A percentile compares a stretch with the other conserved stretches of the same genome.
These are phyloP conservation scores for Dolichotis patagonum DNA, from an alignment of 2,113 vertebrate genomes.

Conservation along the genomic window DNA sequence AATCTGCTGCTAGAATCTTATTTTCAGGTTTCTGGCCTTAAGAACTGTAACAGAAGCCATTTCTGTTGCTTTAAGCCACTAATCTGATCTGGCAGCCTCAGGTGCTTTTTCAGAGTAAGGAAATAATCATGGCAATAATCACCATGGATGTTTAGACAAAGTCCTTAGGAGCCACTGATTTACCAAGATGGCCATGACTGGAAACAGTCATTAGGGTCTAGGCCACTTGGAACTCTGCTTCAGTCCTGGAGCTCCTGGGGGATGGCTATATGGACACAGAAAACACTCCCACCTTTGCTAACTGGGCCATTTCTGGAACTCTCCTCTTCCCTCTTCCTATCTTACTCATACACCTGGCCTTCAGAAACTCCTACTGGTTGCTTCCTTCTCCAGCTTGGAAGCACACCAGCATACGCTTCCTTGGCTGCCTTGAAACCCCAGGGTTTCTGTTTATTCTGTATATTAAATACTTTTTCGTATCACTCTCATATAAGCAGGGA, in stretches of 20 bases:
- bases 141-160: rapidly evolving
- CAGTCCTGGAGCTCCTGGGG: no score
- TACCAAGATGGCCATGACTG: background rate
- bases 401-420: rapidly evolving
- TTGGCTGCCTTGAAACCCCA: rapidly evolving
- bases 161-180: background rate
- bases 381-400: no score
- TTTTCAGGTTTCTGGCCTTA: background rate
- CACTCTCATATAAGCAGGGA: background rate
- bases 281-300: rapidly evolving
- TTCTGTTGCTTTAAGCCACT: background rate
- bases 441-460: background rate
- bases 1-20: background rate
- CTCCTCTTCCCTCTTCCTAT: no score
- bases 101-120: background rate
- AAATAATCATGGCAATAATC: no score
- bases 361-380: background rate
- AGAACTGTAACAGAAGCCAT: background rate
- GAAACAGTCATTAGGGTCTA: background rate
- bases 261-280: background rate
- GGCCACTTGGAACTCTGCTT: background rate
- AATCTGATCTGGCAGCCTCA: background rate
- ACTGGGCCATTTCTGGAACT: rapidly evolving
- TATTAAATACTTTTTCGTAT: no score
- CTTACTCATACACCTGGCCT: background rate